Conservation (phyloP, 2,888 invertebrate species). For the Bombylius major region DNA sequence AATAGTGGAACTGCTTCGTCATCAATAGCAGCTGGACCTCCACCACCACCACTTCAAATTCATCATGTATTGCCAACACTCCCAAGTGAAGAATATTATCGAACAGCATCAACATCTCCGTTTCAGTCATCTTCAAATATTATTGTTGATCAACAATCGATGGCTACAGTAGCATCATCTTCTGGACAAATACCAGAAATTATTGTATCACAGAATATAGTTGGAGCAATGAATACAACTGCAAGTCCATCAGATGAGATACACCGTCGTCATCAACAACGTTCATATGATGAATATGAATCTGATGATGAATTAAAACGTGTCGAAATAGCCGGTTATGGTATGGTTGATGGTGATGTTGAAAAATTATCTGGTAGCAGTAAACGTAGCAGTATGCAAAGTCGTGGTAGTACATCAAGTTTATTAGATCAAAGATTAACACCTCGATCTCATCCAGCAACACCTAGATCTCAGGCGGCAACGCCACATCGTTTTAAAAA, state of each 20-base stretch:
- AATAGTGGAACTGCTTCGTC: conserved; percentile 15
- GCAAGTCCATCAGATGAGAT: conserved; percentile 33
- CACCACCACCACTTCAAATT: conserved; percentile 23
- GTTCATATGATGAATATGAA: conserved; percentile 65
- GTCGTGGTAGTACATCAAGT: conserved; percentile 83
- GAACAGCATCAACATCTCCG: conserved; percentile 47
- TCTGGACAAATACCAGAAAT: conserved; percentile 25
- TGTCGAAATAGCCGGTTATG: conserved; percentile 60
- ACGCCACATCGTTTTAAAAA: conserved; percentile 94
- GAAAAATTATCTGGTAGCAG: conserved; percentile 66
- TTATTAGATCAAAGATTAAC: conserved; percentile 71
- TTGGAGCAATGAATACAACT: conserved; percentile 6
- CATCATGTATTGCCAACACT: conserved; percentile 33
- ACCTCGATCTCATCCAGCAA: conserved; percentile 82
- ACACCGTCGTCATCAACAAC: conserved; percentile 35
- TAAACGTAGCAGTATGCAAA: conserved; percentile 82
- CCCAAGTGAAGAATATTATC: conserved; percentile 39
- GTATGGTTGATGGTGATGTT: conserved; percentile 58
- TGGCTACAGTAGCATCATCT: conserved; percentile 12
- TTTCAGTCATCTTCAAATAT: conserved; percentile 36
- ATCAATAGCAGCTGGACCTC: neutral
- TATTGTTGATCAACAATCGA: conserved; percentile 8
- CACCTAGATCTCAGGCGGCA: conserved; percentile 84
- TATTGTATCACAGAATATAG: conserved; percentile 27
- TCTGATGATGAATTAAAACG: conserved; percentile 81